phyloP scores from a whole-genome alignment of 2,113 vertebrate genomes.

The Siphamia tubifer region DNA sequence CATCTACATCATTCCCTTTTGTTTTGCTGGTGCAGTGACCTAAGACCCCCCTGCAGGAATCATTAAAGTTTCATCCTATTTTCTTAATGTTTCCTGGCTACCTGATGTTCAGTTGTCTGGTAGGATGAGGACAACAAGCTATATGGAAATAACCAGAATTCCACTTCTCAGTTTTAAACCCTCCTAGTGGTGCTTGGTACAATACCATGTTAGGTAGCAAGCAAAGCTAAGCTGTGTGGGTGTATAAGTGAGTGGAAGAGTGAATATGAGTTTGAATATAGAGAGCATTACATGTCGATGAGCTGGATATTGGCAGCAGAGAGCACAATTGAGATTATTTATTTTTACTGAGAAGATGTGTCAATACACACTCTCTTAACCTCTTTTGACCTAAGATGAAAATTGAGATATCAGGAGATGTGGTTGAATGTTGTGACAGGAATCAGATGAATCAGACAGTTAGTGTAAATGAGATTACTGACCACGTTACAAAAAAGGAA shows the following conservation, averaged over 20 bases:
- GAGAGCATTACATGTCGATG: conserved; percentile 48
- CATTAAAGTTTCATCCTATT: conserved; percentile 33
- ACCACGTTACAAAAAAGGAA: neutral
- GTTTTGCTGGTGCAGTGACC: conserved; percentile 12
- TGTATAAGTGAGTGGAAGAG: conserved; percentile 66
- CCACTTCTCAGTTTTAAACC: conserved; percentile 51
- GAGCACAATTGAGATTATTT: conserved; percentile 29
- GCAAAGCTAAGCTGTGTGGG: conserved; percentile 66
- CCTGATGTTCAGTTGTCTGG: conserved; percentile 7
- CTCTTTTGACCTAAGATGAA: neutral
- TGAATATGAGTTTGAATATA: conserved; percentile 56
- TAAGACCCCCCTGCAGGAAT: neutral
- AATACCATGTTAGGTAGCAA: conserved; percentile 64
- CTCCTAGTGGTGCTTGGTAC: conserved; percentile 39
- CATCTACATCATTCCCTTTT: neutral
- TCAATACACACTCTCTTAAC: neutral
- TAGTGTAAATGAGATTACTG: neutral
- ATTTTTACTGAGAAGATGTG: conserved; percentile 29
- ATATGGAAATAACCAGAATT: conserved; percentile 49
- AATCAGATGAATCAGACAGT: neutral
- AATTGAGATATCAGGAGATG: neutral
- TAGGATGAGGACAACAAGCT: neutral
- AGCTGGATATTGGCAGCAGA: conserved; percentile 42
- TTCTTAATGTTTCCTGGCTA: conserved; percentile 18
- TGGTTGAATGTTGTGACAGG: neutral